Conservation (phyloP, 92 coral and sea anemone genomes). For the Zoanthus gigantus region DNA sequence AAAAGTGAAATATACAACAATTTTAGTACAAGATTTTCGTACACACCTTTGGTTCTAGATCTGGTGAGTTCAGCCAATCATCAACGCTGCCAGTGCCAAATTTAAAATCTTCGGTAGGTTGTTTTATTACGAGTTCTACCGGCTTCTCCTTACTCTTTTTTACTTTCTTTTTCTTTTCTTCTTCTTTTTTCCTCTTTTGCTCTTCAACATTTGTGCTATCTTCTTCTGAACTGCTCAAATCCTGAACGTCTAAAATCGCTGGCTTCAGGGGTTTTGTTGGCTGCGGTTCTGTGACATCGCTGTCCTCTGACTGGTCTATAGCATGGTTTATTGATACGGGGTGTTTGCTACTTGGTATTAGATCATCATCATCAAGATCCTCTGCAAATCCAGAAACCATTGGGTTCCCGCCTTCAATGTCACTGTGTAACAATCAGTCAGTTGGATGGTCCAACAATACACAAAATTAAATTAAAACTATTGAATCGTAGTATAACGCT, state of each 20-base stretch:
- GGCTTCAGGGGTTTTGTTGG: conserved; percentile 12
- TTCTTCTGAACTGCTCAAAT: conserved; percentile 74
- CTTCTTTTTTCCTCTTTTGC: conserved; percentile 9
- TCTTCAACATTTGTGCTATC: conserved; percentile 66
- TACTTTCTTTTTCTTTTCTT: conserved; percentile 37
- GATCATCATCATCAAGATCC: conserved; percentile 87
- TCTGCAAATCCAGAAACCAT: conserved; percentile 97
- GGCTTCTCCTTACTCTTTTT: conserved; percentile 31
- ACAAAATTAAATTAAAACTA: background rate
- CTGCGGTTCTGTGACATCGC: conserved; percentile 16
- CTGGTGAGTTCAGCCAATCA: conserved; percentile 88
- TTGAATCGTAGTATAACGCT: too few relatives aligned
- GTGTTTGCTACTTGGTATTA: conserved; percentile 25
- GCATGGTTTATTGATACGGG: conserved; percentile 22
- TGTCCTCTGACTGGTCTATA: conserved; percentile 21
- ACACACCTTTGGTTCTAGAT: conserved; percentile 76
- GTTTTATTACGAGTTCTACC: conserved; percentile 17
- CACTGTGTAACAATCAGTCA: conserved; percentile 47
- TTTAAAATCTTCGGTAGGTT: conserved; percentile 21
- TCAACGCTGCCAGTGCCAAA: conserved; percentile 62
- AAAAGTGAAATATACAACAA: too few relatives aligned
- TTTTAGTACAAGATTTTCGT: background rate
- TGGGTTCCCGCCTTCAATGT: conserved; percentile 76
- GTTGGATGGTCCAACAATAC: background rate
- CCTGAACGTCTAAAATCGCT: conserved; percentile 67